A percentile compares a stretch with the other conserved stretches of the same genome.
Evolutionary conservation across 2,888 invertebrate species (phyloP).

Genomic region (Schizaphis graminum): DNA sequence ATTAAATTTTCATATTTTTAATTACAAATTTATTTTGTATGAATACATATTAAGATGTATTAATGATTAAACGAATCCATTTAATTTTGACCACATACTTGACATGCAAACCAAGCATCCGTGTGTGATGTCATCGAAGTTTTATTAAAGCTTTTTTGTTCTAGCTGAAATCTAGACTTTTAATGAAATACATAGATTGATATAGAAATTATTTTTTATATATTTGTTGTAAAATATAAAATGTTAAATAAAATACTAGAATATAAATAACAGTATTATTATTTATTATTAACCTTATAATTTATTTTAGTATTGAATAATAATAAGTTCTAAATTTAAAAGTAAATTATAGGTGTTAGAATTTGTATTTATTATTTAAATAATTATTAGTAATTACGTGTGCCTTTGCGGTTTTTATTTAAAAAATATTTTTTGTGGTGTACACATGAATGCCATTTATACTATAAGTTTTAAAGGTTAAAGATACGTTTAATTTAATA

Average conservation of each 20-base stretch:
- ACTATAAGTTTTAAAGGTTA: not conserved
- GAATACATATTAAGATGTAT: not conserved
- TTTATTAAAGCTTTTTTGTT: not conserved
- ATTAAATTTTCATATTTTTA: not conserved
- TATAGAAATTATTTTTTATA: not conserved
- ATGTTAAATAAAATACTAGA: not conserved
- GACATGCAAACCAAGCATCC: not conserved
- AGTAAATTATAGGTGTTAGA: not conserved
- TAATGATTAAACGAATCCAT: not conserved
- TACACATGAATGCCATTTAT: not conserved
- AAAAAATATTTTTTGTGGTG: not conserved
- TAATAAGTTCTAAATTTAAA: not conserved
- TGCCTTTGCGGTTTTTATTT: not conserved
- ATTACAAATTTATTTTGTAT: not conserved
- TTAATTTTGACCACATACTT: not conserved
- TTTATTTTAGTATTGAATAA: not conserved
- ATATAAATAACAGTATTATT: not conserved
- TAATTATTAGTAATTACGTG: not conserved
- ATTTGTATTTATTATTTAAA: not conserved
- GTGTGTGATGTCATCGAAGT: not conserved
- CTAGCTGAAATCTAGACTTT: not conserved
- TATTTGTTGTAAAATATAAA: not conserved
- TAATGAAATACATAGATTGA: not conserved
- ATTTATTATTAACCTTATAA: not conserved
- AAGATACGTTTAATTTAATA: not conserved